Evolutionary conservation across 2,113 vertebrate genomes (phyloP), one percentile per base, ranked within the genome.

Genomic region (Toxotes chatareus): DNA sequence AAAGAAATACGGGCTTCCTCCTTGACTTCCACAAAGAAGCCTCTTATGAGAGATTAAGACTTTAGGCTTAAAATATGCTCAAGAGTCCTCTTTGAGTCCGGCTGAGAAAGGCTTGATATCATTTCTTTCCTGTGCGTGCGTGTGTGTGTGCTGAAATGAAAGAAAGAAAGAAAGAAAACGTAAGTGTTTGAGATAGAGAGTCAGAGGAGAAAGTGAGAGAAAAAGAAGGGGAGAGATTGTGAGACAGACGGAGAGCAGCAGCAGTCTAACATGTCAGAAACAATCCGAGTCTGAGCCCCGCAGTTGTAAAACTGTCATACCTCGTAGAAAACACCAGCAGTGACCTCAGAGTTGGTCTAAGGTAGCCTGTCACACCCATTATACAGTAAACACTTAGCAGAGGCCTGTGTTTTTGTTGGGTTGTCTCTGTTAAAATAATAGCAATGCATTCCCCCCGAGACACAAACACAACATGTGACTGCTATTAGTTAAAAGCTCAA

Each of bases 21-120:
- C 21, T 46, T 12, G 23, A 76, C 65, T 83, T 80, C 55, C 68
- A 87, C 80, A 89, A 82, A 84, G 84, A 86, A 76, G 72, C 66
- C 82, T 80, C 86, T 92, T 90, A 87, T 83, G 83, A 85, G 72
- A 91, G 87, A 93, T 93, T 84, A 91, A 83, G 83, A 86, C 80
- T 81, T 75, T 44, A 60, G 86, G 73, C 65, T 89, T 85, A 86
- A 84, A 89, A 88, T 88, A 90, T 81, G 76, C 88, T 91, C 86
- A 75, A 82, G 74, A 89, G 86, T 69, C 82, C 83, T 65, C 75
- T 84, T 87, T 70, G 66, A 87, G 70, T 86, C 47, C 34, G 73
- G 56, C 86, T 85, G 63, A 79, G 80, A 76, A 56, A 70, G 38
- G 62, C 69, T 68, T 66, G 69, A 87, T 89, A 88, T 85, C 16